Evolutionary conservation across 2,113 vertebrate genomes (phyloP).

Genomic region (Morone chrysops): DNA sequence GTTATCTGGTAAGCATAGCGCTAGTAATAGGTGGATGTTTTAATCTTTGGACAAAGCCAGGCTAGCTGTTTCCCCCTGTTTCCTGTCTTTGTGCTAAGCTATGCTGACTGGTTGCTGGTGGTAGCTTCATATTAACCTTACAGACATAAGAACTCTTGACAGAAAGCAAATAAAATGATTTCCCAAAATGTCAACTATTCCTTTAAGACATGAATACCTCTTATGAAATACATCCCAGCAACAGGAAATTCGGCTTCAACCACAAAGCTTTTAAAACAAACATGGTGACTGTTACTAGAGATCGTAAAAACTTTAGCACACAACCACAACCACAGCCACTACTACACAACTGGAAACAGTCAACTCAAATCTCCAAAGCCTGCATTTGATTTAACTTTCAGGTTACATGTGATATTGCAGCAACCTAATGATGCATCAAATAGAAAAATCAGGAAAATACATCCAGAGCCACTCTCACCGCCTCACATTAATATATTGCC

Average conservation of each 20-base stretch:
- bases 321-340: background rate
- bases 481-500: background rate
- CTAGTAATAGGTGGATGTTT: no score
- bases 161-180: background rate
- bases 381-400: background rate
- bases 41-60: background rate
- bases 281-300: background rate
- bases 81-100: conserved; percentile 6
- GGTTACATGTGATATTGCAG: background rate
- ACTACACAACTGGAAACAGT: background rate
- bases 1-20: no score
- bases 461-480: background rate
- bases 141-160: background rate
- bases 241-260: background rate
- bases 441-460: background rate
- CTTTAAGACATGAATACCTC: background rate
- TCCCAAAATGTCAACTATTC: background rate
- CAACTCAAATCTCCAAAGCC: background rate
- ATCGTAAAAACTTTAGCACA: conserved; percentile 1
- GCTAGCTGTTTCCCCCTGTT: background rate
- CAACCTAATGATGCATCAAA: background rate
- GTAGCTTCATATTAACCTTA: background rate
- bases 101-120: background rate
- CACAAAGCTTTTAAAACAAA: conserved; percentile 36
- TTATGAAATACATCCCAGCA: background rate